Percentiles rank a stretch among this genome's conserved stretches.
These are phyloP conservation scores for Coracias cyanogaster DNA, from an alignment of 2,797 vertebrate genomes.

Conservation along the genomic window DNA sequence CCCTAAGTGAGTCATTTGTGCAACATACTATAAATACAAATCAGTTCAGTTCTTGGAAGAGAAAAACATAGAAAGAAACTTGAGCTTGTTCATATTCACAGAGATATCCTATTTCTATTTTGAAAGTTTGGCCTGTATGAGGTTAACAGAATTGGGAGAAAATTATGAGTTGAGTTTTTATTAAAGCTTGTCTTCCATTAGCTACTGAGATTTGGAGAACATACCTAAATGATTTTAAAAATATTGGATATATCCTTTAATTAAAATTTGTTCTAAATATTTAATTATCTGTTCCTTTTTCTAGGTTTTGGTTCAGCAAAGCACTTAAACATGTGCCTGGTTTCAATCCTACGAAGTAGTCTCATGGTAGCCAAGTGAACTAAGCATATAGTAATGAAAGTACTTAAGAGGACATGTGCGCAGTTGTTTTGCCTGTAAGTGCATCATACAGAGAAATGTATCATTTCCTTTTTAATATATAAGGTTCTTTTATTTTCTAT, in stretches of 20 bases:
- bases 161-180: neutral
- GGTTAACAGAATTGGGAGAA: neutral
- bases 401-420: neutral
- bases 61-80: neutral
- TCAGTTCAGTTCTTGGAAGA: slow-evolving; percentile 14
- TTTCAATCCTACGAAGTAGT: neutral
- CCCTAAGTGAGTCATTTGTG: slow-evolving; percentile 36
- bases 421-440: neutral
- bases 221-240: neutral
- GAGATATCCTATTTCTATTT: neutral
- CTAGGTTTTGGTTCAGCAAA: slow-evolving; percentile 9
- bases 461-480: neutral
- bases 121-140: neutral
- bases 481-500: neutral
- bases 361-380: neutral
- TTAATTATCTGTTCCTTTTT: neutral
- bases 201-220: neutral
- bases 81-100: neutral
- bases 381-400: neutral
- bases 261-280: neutral
- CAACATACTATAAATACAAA: slow-evolving; percentile 28
- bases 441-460: neutral
- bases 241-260: neutral
- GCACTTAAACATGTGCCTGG: neutral
- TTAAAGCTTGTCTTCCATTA: neutral